phyloP scores from a whole-genome alignment of 2,113 vertebrate genomes.

The Ciconia boyciana region DNA sequence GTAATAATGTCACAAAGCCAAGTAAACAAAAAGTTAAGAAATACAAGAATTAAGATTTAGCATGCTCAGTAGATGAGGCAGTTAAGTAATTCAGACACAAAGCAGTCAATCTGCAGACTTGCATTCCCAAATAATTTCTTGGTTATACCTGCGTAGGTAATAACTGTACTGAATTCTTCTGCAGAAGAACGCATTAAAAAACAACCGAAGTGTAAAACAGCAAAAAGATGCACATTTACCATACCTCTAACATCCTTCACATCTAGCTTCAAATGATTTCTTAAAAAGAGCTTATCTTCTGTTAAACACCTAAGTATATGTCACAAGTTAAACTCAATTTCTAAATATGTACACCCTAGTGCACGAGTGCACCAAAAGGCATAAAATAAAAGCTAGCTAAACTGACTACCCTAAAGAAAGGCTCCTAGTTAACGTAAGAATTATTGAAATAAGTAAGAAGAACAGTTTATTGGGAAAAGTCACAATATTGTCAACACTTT shows the following conservation, averaged over 20 bases:
- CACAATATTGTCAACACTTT: neutral
- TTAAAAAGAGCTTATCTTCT: neutral
- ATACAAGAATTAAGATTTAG: neutral
- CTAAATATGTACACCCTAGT: neutral
- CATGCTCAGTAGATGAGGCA: neutral
- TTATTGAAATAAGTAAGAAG: neutral
- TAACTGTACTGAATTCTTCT: neutral
- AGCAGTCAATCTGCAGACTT: neutral
- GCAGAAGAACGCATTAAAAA: neutral
- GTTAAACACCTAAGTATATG: accelerated
- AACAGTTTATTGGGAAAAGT: neutral
- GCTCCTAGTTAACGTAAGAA: neutral
- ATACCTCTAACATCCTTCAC: neutral
- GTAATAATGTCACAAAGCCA: neutral
- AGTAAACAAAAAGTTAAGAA: neutral
- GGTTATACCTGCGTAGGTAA: neutral
- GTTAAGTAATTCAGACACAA: neutral
- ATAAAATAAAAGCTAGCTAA: neutral
- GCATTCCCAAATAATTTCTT: neutral
- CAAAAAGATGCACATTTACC: neutral
- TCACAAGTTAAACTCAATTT: neutral
- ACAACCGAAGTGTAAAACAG: neutral
- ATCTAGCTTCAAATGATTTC: neutral
- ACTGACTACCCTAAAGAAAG: neutral
- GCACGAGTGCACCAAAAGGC: neutral